A percentile compares a stretch with the other conserved stretches of the same genome.
Evolutionary conservation across 2,888 invertebrate genomes (phyloP).

Genomic region (Diarsia brunnea): DNA sequence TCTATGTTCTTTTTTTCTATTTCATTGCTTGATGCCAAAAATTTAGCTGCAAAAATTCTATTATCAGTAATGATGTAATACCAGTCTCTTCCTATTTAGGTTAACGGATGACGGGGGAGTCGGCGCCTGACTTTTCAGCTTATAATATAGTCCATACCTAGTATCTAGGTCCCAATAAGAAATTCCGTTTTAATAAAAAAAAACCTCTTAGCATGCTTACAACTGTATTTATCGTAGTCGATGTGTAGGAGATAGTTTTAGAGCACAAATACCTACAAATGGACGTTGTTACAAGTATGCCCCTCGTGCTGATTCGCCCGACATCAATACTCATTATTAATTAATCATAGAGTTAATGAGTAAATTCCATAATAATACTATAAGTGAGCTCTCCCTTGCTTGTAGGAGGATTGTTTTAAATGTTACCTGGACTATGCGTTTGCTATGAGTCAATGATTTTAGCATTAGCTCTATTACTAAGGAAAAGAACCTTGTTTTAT

Average conservation of each 20-base stretch:
- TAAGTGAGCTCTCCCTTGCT: conserved; percentile 89
- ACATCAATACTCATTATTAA: conserved; percentile 85
- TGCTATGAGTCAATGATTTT: conserved; percentile 89
- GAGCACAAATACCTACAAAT: conserved; percentile 57
- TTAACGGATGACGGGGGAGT: conserved; percentile 81
- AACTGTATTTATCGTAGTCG: conserved; percentile 57
- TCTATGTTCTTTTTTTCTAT: conserved; percentile 75
- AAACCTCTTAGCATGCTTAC: conserved; percentile 56
- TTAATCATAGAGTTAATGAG: conserved; percentile 88
- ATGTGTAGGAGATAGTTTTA: conserved; percentile 60
- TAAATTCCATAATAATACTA: conserved; percentile 89
- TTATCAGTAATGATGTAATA: conserved; percentile 84
- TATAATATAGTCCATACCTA: conserved; percentile 58
- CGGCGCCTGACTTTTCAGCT: conserved; percentile 67
- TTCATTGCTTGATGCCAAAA: conserved; percentile 90
- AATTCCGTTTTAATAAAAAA: conserved; percentile 44
- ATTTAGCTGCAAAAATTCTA: conserved; percentile 85
- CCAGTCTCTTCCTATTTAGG: conserved; percentile 86
- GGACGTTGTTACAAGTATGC: conserved; percentile 38
- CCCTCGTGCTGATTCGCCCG: conserved; percentile 76
- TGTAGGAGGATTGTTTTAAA: conserved; percentile 87
- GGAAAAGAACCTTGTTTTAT: conserved; percentile 89
- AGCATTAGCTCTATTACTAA: conserved; percentile 87
- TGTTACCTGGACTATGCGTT: conserved; percentile 88
- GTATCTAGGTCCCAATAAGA: conserved; percentile 57